Evolutionary conservation across 2,797 vertebrate species (phyloP).

Genomic region (Phoebastria nigripes): DNA sequence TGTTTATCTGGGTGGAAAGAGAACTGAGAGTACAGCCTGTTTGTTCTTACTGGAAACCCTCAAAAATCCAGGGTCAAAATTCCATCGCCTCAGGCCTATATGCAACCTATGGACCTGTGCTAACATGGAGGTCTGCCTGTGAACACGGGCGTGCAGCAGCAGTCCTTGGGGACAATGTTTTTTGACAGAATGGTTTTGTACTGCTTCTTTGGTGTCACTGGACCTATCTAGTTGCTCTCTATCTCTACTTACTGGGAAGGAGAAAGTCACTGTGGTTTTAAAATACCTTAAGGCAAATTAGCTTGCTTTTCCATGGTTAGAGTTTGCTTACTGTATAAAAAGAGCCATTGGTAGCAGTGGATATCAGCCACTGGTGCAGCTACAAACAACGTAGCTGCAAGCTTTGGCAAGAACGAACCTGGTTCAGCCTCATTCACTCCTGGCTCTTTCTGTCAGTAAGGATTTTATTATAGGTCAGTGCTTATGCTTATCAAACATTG

Average conservation of each 20-base stretch:
- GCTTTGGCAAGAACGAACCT: background rate
- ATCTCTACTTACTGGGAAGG: background rate
- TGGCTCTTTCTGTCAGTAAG: background rate
- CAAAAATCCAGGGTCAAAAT: background rate
- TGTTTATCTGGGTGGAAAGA: background rate
- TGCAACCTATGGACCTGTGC: background rate
- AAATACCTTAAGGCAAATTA: background rate
- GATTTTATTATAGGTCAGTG: background rate
- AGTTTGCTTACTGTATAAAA: background rate
- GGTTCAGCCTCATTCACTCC: background rate
- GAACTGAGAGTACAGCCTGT: background rate
- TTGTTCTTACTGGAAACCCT: background rate
- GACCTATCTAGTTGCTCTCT: background rate
- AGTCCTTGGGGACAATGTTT: background rate
- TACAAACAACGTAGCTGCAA: background rate
- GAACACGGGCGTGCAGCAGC: too few species aligned
- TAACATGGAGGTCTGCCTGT: background rate
- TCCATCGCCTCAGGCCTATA: background rate
- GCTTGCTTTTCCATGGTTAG: background rate
- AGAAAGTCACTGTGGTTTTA: background rate
- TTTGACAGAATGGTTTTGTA: background rate
- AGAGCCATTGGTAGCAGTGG: rapidly evolving
- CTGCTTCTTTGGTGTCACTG: background rate
- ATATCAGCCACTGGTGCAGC: background rate
- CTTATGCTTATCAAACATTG: background rate